These are phyloP conservation scores for Corydoras maculifer DNA, from an alignment of 2,113 vertebrate species.

Conservation along the genomic window DNA sequence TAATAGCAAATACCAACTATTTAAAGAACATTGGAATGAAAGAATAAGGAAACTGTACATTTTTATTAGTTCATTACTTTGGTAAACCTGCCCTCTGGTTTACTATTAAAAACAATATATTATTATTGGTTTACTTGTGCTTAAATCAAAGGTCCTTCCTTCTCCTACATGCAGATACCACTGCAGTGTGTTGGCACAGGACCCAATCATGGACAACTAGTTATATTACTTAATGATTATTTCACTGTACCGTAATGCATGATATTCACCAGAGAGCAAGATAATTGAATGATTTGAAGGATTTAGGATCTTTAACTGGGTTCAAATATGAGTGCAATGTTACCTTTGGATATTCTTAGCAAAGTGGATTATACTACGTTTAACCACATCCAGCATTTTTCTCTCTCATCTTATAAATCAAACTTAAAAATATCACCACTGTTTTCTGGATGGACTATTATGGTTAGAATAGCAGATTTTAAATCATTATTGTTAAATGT, in stretches of 20 bases:
- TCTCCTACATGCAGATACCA: no score
- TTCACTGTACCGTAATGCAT: background rate
- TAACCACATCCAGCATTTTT: conserved; percentile 13
- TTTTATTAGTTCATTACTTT: no score
- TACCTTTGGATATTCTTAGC: conserved; percentile 14
- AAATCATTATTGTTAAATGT: no score
- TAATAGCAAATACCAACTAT: background rate
- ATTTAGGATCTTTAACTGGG: conserved; percentile 14
- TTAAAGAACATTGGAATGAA: no score
- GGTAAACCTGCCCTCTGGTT: no score
- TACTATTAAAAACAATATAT: no score
- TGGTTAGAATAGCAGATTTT: background rate
- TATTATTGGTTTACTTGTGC: no score
- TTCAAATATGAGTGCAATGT: conserved; percentile 9
- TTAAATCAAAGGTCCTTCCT: no score
- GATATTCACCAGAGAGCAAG: background rate
- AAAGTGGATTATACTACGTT: conserved; percentile 5
- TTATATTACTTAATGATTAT: background rate
- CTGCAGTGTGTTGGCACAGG: background rate
- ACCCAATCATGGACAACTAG: background rate
- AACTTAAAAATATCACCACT: conserved; percentile 6
- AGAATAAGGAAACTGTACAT: no score
- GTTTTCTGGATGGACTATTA: background rate
- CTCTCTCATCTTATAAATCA: conserved; percentile 8
- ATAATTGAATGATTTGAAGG: background rate